Evolutionary conservation across 2,888 invertebrate species (phyloP), one percentile per base, ranked within the genome.

Genomic region (Apotomis betuletana): DNA sequence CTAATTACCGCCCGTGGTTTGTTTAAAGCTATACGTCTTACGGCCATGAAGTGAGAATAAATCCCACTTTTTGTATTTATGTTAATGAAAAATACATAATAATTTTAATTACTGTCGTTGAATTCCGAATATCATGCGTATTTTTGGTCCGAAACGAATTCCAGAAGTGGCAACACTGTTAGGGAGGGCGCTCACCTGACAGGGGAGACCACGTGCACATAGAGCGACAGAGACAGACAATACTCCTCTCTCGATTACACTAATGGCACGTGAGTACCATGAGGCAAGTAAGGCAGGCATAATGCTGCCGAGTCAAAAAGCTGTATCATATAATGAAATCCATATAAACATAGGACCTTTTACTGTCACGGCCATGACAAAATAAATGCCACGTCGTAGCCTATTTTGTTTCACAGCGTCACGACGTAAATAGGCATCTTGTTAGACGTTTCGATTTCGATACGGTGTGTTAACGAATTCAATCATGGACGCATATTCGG

Each of bases 391-490:
- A 77, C 78, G 78, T 76, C 75, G 74, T 69, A 67, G 63, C 76
- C 80, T 77, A 81, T 83, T 88, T 87, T 87, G 85, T 85, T 85
- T 85, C 82, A 77, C 76, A 80, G 79, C 79, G 79, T 80, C 77
- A 77, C 76, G 74, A 74, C 80, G 81, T 83, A 86, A 85, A 86
- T 85, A 83, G 81, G 81, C 78, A 75, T 79, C 78, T 79, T 79
- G 80, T 82, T 81, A 82, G 83, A 85, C 81, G 80, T 85, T 85
- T 83, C 83, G 80, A 80, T 83, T 82, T 81, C 79, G 80, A 80
- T 81, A 81, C 83, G 77, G 81, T 83, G 82, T 81, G 79, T 78
- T 88, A 88, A 87, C 82, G 80, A 87, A 87, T 88, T 87, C 87
- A 85, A 87, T 87, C 85, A 87, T 76, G 78, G 76, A 80, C 81